These are phyloP conservation scores for Amiota minor DNA, from an alignment of 2,888 invertebrate genomes.

Conservation along the genomic window DNA sequence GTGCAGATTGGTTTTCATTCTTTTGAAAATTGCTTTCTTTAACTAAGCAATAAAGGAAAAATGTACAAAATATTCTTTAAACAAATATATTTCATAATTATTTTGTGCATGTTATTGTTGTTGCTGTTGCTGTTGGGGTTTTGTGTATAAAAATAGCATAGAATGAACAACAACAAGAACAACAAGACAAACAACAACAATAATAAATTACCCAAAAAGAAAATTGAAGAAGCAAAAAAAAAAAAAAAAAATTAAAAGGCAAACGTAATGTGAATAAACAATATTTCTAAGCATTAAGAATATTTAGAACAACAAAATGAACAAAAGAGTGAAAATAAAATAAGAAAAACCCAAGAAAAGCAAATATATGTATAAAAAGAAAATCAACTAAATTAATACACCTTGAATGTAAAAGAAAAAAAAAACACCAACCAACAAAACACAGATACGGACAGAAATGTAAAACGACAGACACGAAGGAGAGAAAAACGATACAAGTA, in stretches of 20 bases:
- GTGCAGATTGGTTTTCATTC: slow-evolving; percentile 11
- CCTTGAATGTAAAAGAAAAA: slow-evolving; percentile 49
- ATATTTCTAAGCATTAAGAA: slow-evolving; percentile 49
- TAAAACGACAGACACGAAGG: slow-evolving; percentile 30
- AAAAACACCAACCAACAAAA: slow-evolving; percentile 31
- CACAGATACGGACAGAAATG: slow-evolving; percentile 13
- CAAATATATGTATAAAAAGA: not conserved
- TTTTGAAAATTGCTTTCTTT: not conserved
- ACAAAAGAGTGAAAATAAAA: slow-evolving; percentile 34
- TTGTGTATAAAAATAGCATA: slow-evolving; percentile 13
- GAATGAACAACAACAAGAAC: not conserved
- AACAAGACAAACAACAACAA: not conserved
- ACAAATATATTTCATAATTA: slow-evolving; percentile 24
- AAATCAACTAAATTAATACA: slow-evolving; percentile 49
- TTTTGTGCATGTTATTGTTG: slow-evolving; percentile 19
- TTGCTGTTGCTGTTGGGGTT: not conserved
- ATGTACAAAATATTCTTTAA: not conserved
- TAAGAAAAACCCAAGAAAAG: not conserved
- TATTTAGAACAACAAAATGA: slow-evolving; percentile 37
- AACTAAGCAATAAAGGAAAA: not conserved
- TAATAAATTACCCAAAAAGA: not conserved
- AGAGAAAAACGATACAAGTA: not conserved
- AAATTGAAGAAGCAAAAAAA: slow-evolving; percentile 1
- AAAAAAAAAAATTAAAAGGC: not conserved
- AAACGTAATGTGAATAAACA: slow-evolving; percentile 57